Conservation (phyloP, 2,113 vertebrate species). For the Plecturocebus donacophilus region DNA sequence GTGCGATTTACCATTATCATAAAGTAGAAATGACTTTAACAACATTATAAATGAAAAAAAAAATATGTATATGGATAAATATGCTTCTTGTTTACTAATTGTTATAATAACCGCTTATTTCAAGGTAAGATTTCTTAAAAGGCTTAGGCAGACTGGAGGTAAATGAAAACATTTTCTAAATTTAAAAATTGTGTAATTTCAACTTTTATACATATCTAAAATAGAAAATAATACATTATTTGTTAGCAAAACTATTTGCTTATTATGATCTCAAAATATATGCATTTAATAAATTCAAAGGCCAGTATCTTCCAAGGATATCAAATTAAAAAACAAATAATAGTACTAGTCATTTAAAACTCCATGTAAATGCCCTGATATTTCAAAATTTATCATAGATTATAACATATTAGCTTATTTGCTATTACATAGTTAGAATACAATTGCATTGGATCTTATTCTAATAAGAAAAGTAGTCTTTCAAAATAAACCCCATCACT, state of each 20-base stretch:
- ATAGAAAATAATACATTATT: conserved; percentile 4
- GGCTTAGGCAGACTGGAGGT: neutral
- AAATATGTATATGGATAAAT: conserved; percentile 40
- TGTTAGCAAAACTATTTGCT: neutral
- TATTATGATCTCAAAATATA: neutral
- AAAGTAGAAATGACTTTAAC: conserved; percentile 72
- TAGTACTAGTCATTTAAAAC: neutral
- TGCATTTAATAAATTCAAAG: conserved; percentile 30
- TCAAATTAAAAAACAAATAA: neutral
- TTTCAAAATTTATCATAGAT: neutral
- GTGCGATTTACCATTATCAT: conserved; percentile 60
- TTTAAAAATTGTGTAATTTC: neutral
- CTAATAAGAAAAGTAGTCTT: neutral
- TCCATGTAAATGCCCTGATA: neutral
- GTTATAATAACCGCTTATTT: conserved; percentile 54
- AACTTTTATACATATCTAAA: neutral
- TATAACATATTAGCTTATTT: neutral
- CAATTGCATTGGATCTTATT: neutral
- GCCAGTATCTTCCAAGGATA: neutral
- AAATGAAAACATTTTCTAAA: neutral
- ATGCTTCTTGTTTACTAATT: conserved; percentile 33
- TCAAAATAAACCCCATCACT: neutral
- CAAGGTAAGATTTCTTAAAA: conserved; percentile 45
- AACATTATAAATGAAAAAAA: conserved; percentile 74
- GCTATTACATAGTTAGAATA: neutral